Evolutionary conservation across 2,888 invertebrate genomes (phyloP).

Genomic region (Arrhopalites spinosus): DNA sequence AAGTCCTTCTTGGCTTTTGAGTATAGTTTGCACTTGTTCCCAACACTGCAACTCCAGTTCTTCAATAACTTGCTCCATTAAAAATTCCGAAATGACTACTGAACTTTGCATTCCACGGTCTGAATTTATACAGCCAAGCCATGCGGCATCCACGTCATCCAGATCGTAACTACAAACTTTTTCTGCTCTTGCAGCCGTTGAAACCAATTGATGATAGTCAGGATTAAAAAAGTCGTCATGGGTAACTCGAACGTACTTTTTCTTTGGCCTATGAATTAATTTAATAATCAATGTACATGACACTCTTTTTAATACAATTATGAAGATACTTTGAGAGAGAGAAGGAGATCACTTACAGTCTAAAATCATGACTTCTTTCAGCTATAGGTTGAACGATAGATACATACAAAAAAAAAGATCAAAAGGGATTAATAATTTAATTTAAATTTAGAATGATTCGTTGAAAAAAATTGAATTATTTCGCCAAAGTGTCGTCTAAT

Average conservation of each 20-base stretch:
- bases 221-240: conserved; percentile 84
- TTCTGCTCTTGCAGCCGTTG: conserved; percentile 84
- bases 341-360: conserved; percentile 71
- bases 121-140: conserved; percentile 86
- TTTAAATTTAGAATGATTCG: too few species aligned
- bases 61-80: conserved; percentile 88
- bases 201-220: conserved; percentile 83
- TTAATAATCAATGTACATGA: too few species aligned
- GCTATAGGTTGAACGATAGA: too few species aligned
- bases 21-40: conserved; percentile 89
- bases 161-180: conserved; percentile 93
- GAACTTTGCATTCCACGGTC: conserved; percentile 65
- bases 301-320: too few species aligned
- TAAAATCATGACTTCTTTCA: conserved; percentile 72
- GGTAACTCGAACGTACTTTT: conserved; percentile 86
- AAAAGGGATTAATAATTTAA: too few species aligned
- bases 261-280: conserved; percentile 74
- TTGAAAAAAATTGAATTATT: too few species aligned
- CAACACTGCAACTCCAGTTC: conserved; percentile 90
- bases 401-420: too few species aligned
- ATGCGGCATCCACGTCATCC: conserved; percentile 88
- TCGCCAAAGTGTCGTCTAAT: too few species aligned
- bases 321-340: background rate
- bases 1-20: conserved; percentile 88
- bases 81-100: conserved; percentile 76